Percentiles rank a stretch among this genome's conserved stretches.
Evolutionary conservation across 1,140 invertebrate species (phyloP).

Genomic region (Oreohelix idahoensis): DNA sequence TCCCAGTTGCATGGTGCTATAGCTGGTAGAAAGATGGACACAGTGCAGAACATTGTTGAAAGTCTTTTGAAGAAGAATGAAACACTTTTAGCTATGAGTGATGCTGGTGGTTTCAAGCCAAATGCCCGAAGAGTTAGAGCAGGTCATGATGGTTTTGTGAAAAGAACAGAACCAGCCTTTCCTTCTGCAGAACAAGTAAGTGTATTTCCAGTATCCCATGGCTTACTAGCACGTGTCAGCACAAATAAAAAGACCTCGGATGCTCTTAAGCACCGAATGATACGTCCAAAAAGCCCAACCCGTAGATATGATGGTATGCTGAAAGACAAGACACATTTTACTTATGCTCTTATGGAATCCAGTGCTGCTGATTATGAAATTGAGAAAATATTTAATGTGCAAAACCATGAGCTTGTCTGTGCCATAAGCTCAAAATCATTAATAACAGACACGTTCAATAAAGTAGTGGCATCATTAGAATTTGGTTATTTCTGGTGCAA

Average conservation of each 20-base stretch:
- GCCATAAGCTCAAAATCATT: constrained; percentile 57
- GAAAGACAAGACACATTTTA: constrained; percentile 54
- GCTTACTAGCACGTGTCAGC: constrained; percentile 29
- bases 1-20: constrained; percentile 15
- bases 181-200: constrained; percentile 3
- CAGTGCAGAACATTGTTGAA: constrained; percentile 58
- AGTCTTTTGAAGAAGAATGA: constrained; percentile 59
- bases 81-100: constrained; percentile 53
- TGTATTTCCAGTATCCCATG: constrained; percentile 40
- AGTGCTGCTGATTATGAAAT: constrained; percentile 44
- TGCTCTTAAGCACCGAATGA: constrained; percentile 25
- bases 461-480: constrained; percentile 54
- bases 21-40: constrained; percentile 31
- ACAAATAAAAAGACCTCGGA: constrained; percentile 12
- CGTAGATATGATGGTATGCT: constrained; percentile 46
- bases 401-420: constrained; percentile 63
- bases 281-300: constrained; percentile 57
- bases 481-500: constrained; percentile 66
- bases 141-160: constrained; percentile 8
- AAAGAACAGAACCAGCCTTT: constrained; percentile 21
- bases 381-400: constrained; percentile 50
- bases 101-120: constrained; percentile 54
- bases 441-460: constrained; percentile 47
- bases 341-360: constrained; percentile 57
- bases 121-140: constrained; percentile 40